Conservation (phyloP, 2,888 invertebrate genomes). For the Carabus problematicus region DNA sequence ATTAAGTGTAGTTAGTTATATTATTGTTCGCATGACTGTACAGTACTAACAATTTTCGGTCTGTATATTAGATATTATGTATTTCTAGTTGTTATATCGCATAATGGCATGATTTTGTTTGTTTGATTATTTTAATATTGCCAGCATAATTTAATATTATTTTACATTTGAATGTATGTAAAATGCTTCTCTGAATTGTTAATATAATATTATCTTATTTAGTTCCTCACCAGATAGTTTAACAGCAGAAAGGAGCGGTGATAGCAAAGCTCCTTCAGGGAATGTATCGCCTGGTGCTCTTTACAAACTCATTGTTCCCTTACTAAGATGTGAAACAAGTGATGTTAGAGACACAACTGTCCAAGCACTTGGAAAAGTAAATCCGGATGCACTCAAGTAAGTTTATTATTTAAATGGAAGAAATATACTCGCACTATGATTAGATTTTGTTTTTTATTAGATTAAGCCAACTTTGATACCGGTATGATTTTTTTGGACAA, state of each 20-base stretch:
- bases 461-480: neutral
- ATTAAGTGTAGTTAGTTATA: too few species aligned
- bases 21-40: too few species aligned
- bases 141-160: too few species aligned
- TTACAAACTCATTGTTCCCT: constrained; percentile 91
- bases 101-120: too few species aligned
- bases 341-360: constrained; percentile 96
- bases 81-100: too few species aligned
- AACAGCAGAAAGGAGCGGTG: constrained; percentile 77
- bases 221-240: constrained; percentile 92
- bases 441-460: neutral
- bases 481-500: too few species aligned
- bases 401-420: constrained; percentile 49
- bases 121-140: too few species aligned
- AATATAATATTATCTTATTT: constrained; percentile 46
- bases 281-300: constrained; percentile 83
- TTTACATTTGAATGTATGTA: too few species aligned
- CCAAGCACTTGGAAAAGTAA: constrained; percentile 92
- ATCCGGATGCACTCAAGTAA: constrained; percentile 93
- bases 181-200: too few species aligned
- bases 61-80: too few species aligned
- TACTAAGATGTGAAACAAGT: constrained; percentile 89
- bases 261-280: constrained; percentile 75
- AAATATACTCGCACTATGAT: neutral
- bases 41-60: too few species aligned